These are phyloP conservation scores for Sceliomorpha sp. DNA, from an alignment of 2,888 invertebrate species.

Conservation along the genomic window DNA sequence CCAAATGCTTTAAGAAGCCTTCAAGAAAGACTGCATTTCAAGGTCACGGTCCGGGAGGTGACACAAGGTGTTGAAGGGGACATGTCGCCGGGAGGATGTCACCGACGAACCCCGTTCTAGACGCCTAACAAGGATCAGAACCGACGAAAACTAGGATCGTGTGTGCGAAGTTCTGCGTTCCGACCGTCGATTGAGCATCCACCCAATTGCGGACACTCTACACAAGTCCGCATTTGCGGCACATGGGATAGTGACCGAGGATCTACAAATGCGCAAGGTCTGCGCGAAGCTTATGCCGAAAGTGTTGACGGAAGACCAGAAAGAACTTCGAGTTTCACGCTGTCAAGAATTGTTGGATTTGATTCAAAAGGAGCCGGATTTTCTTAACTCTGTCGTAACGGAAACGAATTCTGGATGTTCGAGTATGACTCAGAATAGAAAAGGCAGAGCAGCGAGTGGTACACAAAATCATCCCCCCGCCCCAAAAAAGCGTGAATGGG, in stretches of 20 bases:
- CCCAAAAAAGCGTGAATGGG: conserved; percentile 43
- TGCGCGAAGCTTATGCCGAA: conserved; percentile 59
- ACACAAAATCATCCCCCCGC: conserved; percentile 15
- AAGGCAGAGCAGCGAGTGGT: conserved; percentile 41
- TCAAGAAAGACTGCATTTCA: neutral
- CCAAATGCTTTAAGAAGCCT: neutral
- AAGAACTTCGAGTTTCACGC: conserved; percentile 17
- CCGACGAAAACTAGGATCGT: conserved; percentile 22
- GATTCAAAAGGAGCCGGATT: conserved; percentile 25
- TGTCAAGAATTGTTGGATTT: too few species aligned
- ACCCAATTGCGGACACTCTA: conserved; percentile 12
- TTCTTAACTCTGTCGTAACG: conserved; percentile 32
- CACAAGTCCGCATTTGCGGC: conserved; percentile 9
- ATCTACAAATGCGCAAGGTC: conserved; percentile 56
- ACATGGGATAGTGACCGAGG: conserved; percentile 37
- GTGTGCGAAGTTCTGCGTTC: conserved; percentile 22
- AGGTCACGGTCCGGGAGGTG: neutral
- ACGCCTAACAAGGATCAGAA: conserved; percentile 19
- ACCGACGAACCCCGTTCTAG: conserved; percentile 51
- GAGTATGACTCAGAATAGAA: conserved; percentile 49
- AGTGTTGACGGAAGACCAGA: conserved; percentile 55
- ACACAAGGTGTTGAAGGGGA: conserved; percentile 23
- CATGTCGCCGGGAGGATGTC: conserved; percentile 45
- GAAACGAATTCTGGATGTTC: conserved; percentile 47
- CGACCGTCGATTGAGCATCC: conserved; percentile 33